Evolutionary conservation across 1,140 invertebrate genomes (phyloP).

Genomic region (Procambarus clarkii): DNA sequence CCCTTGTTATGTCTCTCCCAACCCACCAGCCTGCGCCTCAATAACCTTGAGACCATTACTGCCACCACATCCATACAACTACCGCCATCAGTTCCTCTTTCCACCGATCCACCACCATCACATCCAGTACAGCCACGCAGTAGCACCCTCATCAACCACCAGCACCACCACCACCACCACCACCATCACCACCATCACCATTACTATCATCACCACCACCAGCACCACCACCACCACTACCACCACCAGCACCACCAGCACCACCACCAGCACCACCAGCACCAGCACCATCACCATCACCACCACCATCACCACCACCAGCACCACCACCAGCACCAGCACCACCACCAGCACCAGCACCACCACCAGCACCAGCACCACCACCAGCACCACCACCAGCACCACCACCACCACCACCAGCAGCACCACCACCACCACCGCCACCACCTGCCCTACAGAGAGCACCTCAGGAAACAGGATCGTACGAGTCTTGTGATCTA

Average conservation of each 20-base stretch:
- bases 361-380: slow-evolving; percentile 10
- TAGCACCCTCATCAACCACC: too few relatives aligned
- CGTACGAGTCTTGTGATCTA: slow-evolving; percentile 35
- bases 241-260: not conserved
- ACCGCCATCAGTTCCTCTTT: too few relatives aligned
- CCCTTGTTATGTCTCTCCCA: too few relatives aligned
- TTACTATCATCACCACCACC: not conserved
- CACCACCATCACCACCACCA: not conserved
- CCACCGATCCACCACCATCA: too few relatives aligned
- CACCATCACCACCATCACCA: not conserved
- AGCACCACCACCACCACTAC: not conserved
- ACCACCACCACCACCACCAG: not conserved
- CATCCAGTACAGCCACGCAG: too few relatives aligned
- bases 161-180: too few relatives aligned
- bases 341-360: not conserved
- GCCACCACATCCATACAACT: too few relatives aligned
- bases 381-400: not conserved
- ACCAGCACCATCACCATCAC: not conserved
- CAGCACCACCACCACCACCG: not conserved
- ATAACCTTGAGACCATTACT: too few relatives aligned
- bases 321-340: not conserved
- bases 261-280: not conserved
- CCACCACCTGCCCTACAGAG: slow-evolving; percentile 2
- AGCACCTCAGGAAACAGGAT: not conserved
- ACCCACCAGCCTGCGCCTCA: too few relatives aligned